phyloP scores from a whole-genome alignment of 2,888 invertebrate species.

The Prosapia bicincta region DNA sequence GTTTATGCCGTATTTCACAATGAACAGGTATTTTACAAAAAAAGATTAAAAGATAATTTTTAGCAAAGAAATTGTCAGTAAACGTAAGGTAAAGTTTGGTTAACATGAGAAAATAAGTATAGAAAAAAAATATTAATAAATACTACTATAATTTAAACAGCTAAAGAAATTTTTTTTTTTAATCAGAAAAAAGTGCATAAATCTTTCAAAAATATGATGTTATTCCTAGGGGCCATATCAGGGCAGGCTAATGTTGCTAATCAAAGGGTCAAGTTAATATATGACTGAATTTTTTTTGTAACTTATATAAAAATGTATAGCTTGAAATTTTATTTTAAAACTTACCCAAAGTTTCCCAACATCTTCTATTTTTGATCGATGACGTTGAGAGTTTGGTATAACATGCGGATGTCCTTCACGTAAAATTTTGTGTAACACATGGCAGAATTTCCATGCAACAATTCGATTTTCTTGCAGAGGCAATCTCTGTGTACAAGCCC shows the following conservation, averaged over 20 bases:
- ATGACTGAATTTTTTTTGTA: no score
- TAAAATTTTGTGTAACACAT: slow-evolving; percentile 93
- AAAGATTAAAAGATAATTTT: no score
- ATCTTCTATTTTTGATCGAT: slow-evolving; percentile 75
- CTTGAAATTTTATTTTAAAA: neutral
- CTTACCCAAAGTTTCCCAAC: slow-evolving; percentile 89
- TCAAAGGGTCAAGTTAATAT: no score
- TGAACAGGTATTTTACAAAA: no score
- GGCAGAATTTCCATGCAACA: slow-evolving; percentile 98
- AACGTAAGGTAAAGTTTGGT: no score
- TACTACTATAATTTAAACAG: slow-evolving; percentile 25
- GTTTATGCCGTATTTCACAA: no score
- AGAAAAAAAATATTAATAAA: slow-evolving; percentile 26
- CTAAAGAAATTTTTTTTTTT: slow-evolving; percentile 9
- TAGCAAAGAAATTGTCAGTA: no score
- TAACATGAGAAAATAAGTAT: no score
- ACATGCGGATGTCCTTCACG: slow-evolving; percentile 92
- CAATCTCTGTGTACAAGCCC: slow-evolving; percentile 68
- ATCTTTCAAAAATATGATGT: no score
- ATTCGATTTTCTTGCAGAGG: slow-evolving; percentile 91
- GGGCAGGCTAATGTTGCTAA: no score
- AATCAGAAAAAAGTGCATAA: slow-evolving; percentile 3
- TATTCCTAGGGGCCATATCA: no score
- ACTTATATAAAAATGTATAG: no score
- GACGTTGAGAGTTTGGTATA: slow-evolving; percentile 79